These are phyloP conservation scores for Agrotis exclamationis DNA, from an alignment of 2,888 invertebrate genomes.

Conservation along the genomic window DNA sequence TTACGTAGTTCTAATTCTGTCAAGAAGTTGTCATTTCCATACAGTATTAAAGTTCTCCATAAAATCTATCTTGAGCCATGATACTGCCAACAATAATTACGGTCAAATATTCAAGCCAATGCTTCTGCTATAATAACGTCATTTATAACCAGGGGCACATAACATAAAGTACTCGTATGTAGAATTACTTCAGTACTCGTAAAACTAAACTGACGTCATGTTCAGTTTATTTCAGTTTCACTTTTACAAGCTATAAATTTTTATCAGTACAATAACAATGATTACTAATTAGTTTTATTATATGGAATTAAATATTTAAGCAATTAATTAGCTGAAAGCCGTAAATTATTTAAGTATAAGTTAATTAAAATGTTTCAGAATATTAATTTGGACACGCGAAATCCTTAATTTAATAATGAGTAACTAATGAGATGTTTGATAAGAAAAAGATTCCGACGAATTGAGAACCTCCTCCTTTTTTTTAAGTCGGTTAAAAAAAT, in stretches of 20 bases:
- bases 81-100: conserved; percentile 53
- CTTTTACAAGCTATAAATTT: conserved; percentile 10
- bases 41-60: conserved; percentile 14
- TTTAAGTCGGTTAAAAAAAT: too few relatives aligned
- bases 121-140: conserved; percentile 36
- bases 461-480: too few relatives aligned
- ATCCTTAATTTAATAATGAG: conserved; percentile 10
- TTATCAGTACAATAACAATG: conserved; percentile 7
- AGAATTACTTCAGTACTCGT: conserved; percentile 6
- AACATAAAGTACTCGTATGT: neutral
- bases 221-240: conserved; percentile 3
- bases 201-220: conserved; percentile 16
- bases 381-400: conserved; percentile 28
- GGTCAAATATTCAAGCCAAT: conserved; percentile 47
- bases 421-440: conserved; percentile 21
- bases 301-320: conserved; percentile 26
- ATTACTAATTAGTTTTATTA: conserved; percentile 27
- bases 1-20: conserved; percentile 3
- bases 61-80: conserved; percentile 32
- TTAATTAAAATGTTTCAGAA: conserved; percentile 15
- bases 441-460: too few relatives aligned
- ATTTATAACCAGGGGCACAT: conserved; percentile 24
- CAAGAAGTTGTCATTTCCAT: conserved; percentile 5
- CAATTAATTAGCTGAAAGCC: conserved; percentile 24
- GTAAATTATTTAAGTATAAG: conserved; percentile 29